Base-by-base conservation (phyloP, 2,113 vertebrate species). In the Chloropsis hardwickii region DNA sequence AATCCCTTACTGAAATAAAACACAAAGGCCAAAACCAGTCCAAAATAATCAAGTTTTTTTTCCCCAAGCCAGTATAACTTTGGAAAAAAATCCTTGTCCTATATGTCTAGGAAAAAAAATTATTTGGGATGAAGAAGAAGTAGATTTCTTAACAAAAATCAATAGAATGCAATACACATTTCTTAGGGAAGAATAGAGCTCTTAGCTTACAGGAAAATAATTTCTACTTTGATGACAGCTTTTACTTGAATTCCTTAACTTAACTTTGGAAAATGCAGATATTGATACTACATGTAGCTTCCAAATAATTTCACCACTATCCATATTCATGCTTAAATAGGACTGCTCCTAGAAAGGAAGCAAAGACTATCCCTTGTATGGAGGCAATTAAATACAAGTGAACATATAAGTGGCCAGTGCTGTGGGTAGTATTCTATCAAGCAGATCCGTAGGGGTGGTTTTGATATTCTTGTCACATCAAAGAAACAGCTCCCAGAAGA, bases 381-480 rank as follows among this genome's bases (percentile, higher is more conserved):
- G 91, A 95, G 83, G 87, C 82, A 93, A 86, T 80, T 67, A 88
- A 88, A 83, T 44, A 66, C 48, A 72, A 53, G 4, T 14, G 66
- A 90, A 80, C 29, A 60, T 48, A 31, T 54, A 66, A 95, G 61
- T 51, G 81, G 86, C 64, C 81, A 64, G 35, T 67, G 48, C 24
- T 88, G 51, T 40, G 81, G 44, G 48, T 91, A 82, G 47, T 70
- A 71, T 87, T 95, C 86, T 91, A 57, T 91, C 72, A 82, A 89
- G 83, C 15, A 94, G 82, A 88, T 80, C 92, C 48, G 69, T 45
- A 42, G 42, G 66, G 42, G 81, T 92, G 64, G 85, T 77, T 91
- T 82, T 97, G 93, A 95, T 93, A 86, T 69, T 80, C 57, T 66
- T 88, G 86, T 90, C 90, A 96, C 66, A 95, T 83, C 84, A 95